Evolutionary conservation across 2,113 vertebrate genomes (phyloP).

Genomic region (Stigmatopora argus): DNA sequence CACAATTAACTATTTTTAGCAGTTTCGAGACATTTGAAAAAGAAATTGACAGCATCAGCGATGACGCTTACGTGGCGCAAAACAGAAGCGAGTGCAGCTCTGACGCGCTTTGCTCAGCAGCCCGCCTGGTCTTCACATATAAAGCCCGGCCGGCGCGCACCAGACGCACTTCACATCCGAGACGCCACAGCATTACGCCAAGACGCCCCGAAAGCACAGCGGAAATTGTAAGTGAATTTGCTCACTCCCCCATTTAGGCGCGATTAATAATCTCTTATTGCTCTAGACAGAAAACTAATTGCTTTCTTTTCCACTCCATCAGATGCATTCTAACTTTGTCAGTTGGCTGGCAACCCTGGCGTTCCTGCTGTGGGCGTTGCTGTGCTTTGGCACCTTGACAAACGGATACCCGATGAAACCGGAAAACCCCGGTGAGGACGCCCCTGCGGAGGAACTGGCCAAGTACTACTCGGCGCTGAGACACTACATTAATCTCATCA

Average conservation of each 20-base stretch:
- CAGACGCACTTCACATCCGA: slow-evolving; percentile 34
- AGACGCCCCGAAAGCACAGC: slow-evolving; percentile 21
- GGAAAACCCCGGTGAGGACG: slow-evolving; percentile 89
- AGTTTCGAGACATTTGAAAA: background rate
- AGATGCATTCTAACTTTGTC: slow-evolving; percentile 84
- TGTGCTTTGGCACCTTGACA: slow-evolving; percentile 82
- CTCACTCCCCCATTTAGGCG: background rate
- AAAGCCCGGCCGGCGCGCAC: slow-evolving; percentile 42
- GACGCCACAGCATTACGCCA: slow-evolving; percentile 28
- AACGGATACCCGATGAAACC: slow-evolving; percentile 94
- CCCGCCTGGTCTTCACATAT: slow-evolving; percentile 44
- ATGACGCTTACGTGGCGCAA: slow-evolving; percentile 56
- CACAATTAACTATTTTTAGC: background rate
- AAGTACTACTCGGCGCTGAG: slow-evolving; percentile 96
- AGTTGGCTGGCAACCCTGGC: slow-evolving; percentile 80
- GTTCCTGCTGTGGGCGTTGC: slow-evolving; percentile 80
- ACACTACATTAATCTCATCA: slow-evolving; percentile 99
- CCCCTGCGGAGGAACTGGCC: slow-evolving; percentile 90
- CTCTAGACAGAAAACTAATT: background rate
- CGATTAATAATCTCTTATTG: background rate
- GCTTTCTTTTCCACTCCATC: background rate
- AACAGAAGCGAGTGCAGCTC: slow-evolving; percentile 36
- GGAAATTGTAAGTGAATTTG: slow-evolving; percentile 51
- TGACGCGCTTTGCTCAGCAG: slow-evolving; percentile 42
- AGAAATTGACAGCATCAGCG: slow-evolving; percentile 47